These are phyloP conservation scores for Drosophila nigricruria DNA, from an alignment of 2,888 invertebrate species.

Conservation along the genomic window DNA sequence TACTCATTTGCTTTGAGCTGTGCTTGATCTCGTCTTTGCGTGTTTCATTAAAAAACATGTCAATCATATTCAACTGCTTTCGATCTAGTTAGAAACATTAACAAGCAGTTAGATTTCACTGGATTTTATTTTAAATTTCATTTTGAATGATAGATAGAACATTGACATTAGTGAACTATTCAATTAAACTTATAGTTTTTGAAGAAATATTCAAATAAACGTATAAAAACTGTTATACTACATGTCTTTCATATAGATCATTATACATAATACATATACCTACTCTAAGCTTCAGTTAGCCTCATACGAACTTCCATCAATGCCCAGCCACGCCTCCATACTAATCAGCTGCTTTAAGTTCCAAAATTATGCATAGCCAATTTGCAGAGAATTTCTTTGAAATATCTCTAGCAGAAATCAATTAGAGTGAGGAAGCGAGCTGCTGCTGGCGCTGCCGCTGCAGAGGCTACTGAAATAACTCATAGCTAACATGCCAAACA, in stretches of 20 bases:
- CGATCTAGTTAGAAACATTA: not conserved
- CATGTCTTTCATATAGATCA: not conserved
- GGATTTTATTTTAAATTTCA: not conserved
- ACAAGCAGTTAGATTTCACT: not conserved
- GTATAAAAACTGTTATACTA: not conserved
- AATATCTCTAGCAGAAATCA: constrained; percentile 39
- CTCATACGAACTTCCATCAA: not conserved
- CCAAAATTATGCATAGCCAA: constrained; percentile 48
- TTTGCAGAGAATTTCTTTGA: constrained; percentile 49
- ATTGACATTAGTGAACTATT: not conserved
- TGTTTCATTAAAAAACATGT: not conserved
- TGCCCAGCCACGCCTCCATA: constrained; percentile 1
- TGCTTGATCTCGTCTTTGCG: not conserved
- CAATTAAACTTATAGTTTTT: not conserved
- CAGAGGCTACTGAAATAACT: constrained; percentile 5
- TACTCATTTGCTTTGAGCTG: not conserved
- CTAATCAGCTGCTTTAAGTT: constrained; percentile 45
- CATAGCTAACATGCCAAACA: constrained; percentile 39
- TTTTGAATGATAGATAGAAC: not conserved
- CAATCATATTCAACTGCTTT: not conserved
- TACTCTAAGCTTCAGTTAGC: not conserved
- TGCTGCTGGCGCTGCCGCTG: not conserved
- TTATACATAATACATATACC: not conserved
- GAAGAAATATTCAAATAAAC: too few relatives aligned
- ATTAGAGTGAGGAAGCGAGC: constrained; percentile 12